Base-by-base conservation (phyloP, 2,113 vertebrate genomes). In the Ictidomys tridecemlineatus region DNA sequence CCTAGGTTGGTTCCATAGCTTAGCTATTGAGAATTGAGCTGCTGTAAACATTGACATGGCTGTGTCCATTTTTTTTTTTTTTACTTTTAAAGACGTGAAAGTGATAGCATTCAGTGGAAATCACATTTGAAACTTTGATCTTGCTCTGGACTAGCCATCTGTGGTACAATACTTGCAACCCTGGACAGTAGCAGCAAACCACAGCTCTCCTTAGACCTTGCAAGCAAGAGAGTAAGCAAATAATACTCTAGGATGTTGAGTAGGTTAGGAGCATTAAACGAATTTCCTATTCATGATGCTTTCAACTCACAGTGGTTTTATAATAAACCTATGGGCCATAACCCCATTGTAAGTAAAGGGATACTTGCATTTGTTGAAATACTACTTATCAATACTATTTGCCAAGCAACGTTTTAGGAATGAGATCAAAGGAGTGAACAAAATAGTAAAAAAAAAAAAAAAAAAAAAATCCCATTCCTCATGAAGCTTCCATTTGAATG, bases 131-230 rank as follows among this genome's bases (percentile, higher is more conserved):
- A 18, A 58, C 74, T 42, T 30, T 58, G 22, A 18, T 56, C 10
- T 24, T 42, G 45, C 39, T 48, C n/a, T n/a, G n/a, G 8, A 2
- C 74, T 61, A 22, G 45, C 26, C 12, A 72, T 12, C 24, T 24
- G 0, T 22, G 13, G 12, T 34, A 26, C 2, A 8, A 4, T 45
- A 37, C 9, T 78, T 37, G 22, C 34, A 53, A 4, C 2, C 14
- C 6, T 76, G 45, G 6, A 8, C 39, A 18, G 30, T 9, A 53
- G 48, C 18, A 16, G 48, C 4, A 5, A 1, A 1, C 30, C 5
- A 13, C 20, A 37, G 24, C 9, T 51, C 32, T 20, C 70, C 53
- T 32, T 34, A 1, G 24, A 26, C 53, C 26, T 1, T 24, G n/a
- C 22, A 30, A 42, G 34, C 18, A 13, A 1, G 34, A 51, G n/a